These are phyloP conservation scores for Saccostrea cuccullata DNA, from an alignment of 1,140 invertebrate genomes.

Conservation along the genomic window DNA sequence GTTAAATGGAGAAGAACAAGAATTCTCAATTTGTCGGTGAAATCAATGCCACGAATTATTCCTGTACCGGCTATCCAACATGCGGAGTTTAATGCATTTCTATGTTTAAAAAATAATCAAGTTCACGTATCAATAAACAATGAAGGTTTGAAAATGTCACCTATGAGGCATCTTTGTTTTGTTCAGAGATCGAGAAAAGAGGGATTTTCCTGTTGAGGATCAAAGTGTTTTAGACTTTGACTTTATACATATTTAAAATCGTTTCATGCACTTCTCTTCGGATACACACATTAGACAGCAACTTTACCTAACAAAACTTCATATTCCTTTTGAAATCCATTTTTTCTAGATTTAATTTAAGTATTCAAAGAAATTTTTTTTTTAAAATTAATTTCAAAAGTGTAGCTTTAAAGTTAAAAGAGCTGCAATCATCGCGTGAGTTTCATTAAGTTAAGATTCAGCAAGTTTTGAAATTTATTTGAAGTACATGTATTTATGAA, in stretches of 20 bases:
- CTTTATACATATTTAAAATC: background rate
- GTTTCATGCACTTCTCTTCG: background rate
- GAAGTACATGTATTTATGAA: too few relatives aligned
- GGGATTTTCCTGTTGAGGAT: background rate
- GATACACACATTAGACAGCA: background rate
- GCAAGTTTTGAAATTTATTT: too few relatives aligned
- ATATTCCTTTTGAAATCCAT: too few relatives aligned
- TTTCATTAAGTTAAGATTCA: too few relatives aligned
- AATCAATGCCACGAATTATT: background rate
- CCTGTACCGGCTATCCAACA: background rate
- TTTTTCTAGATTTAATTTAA: too few relatives aligned
- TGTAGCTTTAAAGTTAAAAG: too few relatives aligned
- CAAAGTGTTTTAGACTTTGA: background rate
- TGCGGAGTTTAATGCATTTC: conserved; percentile 12
- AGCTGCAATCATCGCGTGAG: too few relatives aligned
- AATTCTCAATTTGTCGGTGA: conserved; percentile 24
- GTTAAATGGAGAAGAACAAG: conserved; percentile 31
- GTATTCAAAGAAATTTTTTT: too few relatives aligned
- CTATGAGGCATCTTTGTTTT: background rate
- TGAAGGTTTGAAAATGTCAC: background rate
- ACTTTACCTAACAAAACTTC: too few relatives aligned
- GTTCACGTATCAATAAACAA: background rate
- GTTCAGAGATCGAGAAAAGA: background rate
- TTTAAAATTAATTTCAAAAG: too few relatives aligned
- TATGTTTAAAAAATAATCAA: conserved; percentile 23